A percentile compares a stretch with the other conserved stretches of the same genome.
phyloP scores from a whole-genome alignment of 2,888 invertebrate species.

The Maniola hyperantus region DNA sequence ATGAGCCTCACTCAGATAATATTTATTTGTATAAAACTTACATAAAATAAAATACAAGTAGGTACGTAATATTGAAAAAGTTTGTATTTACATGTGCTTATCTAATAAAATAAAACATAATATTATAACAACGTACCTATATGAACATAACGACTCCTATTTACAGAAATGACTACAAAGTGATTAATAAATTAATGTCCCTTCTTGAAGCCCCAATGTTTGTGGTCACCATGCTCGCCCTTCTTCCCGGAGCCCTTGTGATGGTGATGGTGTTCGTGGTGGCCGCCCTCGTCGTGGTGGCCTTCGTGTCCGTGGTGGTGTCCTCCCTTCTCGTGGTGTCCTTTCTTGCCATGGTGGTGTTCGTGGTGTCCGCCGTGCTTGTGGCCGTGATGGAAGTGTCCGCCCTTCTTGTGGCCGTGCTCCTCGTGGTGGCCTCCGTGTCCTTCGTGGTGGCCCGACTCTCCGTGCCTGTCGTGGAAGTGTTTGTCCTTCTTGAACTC shows the following conservation, averaged over 20 bases:
- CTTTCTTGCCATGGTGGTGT: constrained; percentile 89
- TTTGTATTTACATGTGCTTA: constrained; percentile 32
- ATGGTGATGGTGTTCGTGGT: constrained; percentile 89
- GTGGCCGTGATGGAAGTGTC: constrained; percentile 90
- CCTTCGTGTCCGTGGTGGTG: constrained; percentile 91
- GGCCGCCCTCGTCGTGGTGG: constrained; percentile 89
- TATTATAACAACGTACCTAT: constrained; percentile 9
- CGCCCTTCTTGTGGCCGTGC: constrained; percentile 90
- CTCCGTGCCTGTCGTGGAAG: constrained; percentile 93
- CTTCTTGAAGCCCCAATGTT: constrained; percentile 88
- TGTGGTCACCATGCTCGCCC: constrained; percentile 90
- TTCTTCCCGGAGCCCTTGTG: constrained; percentile 89
- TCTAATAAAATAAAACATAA: constrained; percentile 10
- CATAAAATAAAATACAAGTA: too few relatives aligned
- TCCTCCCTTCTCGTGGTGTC: constrained; percentile 89
- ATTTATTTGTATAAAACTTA: too few relatives aligned
- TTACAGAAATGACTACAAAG: constrained; percentile 18
- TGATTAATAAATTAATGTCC: constrained; percentile 60
- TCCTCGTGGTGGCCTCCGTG: constrained; percentile 91
- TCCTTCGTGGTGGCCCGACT: constrained; percentile 89
- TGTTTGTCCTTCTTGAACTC: constrained; percentile 94
- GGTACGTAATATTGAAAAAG: too few relatives aligned
- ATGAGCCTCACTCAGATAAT: too few relatives aligned
- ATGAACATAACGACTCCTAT: neutral
- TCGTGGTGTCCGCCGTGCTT: constrained; percentile 89